Percentiles rank a stretch among this genome's conserved stretches.
Evolutionary conservation across 1,140 invertebrate genomes (phyloP).

Genomic region (Araneus ventricosus): DNA sequence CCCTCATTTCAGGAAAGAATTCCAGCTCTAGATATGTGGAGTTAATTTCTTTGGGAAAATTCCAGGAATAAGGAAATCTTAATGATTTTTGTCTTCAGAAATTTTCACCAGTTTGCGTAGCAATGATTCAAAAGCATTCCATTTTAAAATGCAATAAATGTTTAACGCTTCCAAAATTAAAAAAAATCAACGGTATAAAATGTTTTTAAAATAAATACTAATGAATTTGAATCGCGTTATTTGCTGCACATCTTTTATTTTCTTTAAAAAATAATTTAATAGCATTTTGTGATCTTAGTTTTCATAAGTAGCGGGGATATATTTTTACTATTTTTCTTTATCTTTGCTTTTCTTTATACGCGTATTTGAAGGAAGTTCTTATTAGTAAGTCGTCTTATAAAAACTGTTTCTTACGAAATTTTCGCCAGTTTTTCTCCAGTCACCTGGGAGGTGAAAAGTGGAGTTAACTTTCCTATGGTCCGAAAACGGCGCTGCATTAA

Average conservation of each 20-base stretch:
- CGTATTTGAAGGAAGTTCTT: too few relatives aligned
- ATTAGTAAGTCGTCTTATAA: too few relatives aligned
- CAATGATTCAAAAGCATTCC: background rate
- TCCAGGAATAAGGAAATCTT: background rate
- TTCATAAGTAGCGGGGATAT: background rate
- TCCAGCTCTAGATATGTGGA: background rate
- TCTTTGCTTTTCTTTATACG: too few relatives aligned
- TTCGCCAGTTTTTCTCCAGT: too few relatives aligned
- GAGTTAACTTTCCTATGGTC: too few relatives aligned
- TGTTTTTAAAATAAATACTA: background rate
- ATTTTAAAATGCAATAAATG: background rate
- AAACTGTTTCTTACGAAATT: too few relatives aligned
- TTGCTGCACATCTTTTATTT: background rate
- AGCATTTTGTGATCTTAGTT: background rate
- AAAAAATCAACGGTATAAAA: background rate
- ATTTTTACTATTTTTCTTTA: background rate
- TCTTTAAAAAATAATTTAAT: background rate
- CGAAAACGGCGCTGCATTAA: too few relatives aligned
- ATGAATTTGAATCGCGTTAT: background rate
- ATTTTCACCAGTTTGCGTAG: background rate
- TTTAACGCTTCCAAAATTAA: background rate
- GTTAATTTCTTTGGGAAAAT: background rate
- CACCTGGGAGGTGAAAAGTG: too few relatives aligned
- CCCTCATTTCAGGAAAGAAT: background rate
- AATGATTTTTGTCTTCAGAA: background rate